phyloP scores from a whole-genome alignment of 2,113 vertebrate genomes.

The Varanus salvator region DNA sequence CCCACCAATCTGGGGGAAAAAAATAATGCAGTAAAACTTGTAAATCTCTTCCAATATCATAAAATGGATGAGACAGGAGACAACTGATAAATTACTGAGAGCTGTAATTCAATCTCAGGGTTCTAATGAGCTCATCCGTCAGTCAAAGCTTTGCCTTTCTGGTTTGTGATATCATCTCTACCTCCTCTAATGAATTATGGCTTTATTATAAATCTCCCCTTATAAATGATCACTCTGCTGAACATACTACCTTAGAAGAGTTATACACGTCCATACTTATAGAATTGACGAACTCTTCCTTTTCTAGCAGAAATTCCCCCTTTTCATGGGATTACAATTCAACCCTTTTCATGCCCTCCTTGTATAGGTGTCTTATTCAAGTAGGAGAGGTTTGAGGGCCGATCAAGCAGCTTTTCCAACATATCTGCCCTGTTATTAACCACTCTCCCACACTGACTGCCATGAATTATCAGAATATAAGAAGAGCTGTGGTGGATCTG shows the following conservation, averaged over 20 bases:
- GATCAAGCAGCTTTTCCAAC: background rate
- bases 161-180: slow-evolving; percentile 45
- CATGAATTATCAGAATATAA: too few relatives aligned
- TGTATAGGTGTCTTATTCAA: background rate
- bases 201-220: slow-evolving; percentile 57
- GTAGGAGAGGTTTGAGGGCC: background rate
- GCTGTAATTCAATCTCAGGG: slow-evolving; percentile 56
- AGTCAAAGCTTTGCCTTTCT: slow-evolving; percentile 51
- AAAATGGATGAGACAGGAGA: slow-evolving; percentile 35
- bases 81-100: slow-evolving; percentile 56
- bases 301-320: slow-evolving; percentile 28
- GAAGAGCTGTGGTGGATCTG: too few relatives aligned
- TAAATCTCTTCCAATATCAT: slow-evolving; percentile 48
- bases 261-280: background rate
- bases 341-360: background rate
- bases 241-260: slow-evolving; percentile 51
- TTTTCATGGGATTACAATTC: slow-evolving; percentile 7
- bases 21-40: slow-evolving; percentile 34
- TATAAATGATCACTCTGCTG: slow-evolving; percentile 48
- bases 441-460: too few relatives aligned
- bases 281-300: slow-evolving; percentile 8
- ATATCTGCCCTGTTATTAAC: background rate
- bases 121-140: slow-evolving; percentile 71
- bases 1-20: background rate
- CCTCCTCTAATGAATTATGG: slow-evolving; percentile 55